phyloP scores from a whole-genome alignment of 2,888 invertebrate species.

The Apantesis nais region DNA sequence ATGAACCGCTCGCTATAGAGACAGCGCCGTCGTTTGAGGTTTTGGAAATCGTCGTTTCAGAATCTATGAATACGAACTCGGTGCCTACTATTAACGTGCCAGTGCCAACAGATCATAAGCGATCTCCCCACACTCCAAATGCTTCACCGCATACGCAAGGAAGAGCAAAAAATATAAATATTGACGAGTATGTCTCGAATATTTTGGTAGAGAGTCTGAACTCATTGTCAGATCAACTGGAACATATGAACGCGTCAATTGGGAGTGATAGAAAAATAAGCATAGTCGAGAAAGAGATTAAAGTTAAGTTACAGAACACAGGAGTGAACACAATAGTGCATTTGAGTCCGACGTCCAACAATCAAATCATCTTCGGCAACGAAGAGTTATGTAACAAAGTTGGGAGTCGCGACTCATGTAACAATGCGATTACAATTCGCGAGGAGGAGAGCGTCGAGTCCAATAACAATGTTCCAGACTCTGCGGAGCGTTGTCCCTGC shows the following conservation, averaged over 20 bases:
- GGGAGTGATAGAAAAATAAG: slow-evolving; percentile 71
- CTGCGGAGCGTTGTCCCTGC: slow-evolving; percentile 29
- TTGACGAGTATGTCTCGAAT: slow-evolving; percentile 83
- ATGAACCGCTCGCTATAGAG: slow-evolving; percentile 54
- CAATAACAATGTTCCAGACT: slow-evolving; percentile 52
- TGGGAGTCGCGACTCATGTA: slow-evolving; percentile 51
- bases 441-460: slow-evolving; percentile 61
- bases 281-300: slow-evolving; percentile 82
- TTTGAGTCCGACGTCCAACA: slow-evolving; percentile 78
- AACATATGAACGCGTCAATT: slow-evolving; percentile 74
- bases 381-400: slow-evolving; percentile 71
- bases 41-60: slow-evolving; percentile 78
- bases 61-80: slow-evolving; percentile 60
- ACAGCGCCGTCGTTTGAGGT: slow-evolving; percentile 67
- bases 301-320: slow-evolving; percentile 79
- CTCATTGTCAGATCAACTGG: slow-evolving; percentile 78
- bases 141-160: slow-evolving; percentile 37
- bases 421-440: slow-evolving; percentile 57
- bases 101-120: slow-evolving; percentile 23
- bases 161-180: slow-evolving; percentile 58
- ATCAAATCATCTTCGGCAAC: slow-evolving; percentile 81
- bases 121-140: slow-evolving; percentile 31
- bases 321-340: slow-evolving; percentile 82
- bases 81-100: slow-evolving; percentile 24
- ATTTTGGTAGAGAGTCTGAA: slow-evolving; percentile 82